phyloP scores from a whole-genome alignment of 2,113 vertebrate species.

The Paraplagusia blochii region DNA sequence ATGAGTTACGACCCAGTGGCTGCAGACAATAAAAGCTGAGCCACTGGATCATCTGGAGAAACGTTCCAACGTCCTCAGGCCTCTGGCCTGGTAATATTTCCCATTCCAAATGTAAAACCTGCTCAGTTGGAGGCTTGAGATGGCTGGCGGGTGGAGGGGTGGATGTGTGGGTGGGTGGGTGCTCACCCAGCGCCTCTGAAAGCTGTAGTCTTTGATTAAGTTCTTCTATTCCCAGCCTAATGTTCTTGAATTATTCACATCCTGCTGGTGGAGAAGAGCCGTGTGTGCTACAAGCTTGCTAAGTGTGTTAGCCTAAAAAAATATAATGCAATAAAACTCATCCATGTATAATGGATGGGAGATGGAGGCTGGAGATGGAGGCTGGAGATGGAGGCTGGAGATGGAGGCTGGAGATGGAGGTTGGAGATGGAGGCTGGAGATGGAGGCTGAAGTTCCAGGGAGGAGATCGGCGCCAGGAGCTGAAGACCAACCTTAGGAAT shows the following conservation, averaged over 20 bases:
- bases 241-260: slow-evolving; percentile 72
- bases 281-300: slow-evolving; percentile 67
- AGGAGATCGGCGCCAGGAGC: slow-evolving; percentile 45
- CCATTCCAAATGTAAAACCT: slow-evolving; percentile 49
- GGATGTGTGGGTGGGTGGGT: too few relatives aligned
- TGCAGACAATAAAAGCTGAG: slow-evolving; percentile 6
- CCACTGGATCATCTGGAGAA: slow-evolving; percentile 3
- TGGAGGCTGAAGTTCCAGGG: slow-evolving; percentile 51
- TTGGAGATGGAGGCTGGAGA: slow-evolving; percentile 34
- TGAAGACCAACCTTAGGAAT: slow-evolving; percentile 40
- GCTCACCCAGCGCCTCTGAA: slow-evolving; percentile 54
- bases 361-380: slow-evolving; percentile 40
- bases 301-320: slow-evolving; percentile 71
- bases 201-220: slow-evolving; percentile 71
- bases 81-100: slow-evolving; percentile 49
- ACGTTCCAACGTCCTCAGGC: slow-evolving; percentile 33
- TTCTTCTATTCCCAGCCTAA: slow-evolving; percentile 66
- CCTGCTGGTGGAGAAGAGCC: slow-evolving; percentile 51
- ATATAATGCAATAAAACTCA: slow-evolving; percentile 72
- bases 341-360: slow-evolving; percentile 66
- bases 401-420: slow-evolving; percentile 39
- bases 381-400: slow-evolving; percentile 52
- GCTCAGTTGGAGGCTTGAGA: slow-evolving; percentile 48
- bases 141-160: slow-evolving; percentile 53
- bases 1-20: slow-evolving; percentile 6